phyloP scores from a whole-genome alignment of 2,888 invertebrate genomes.

The Pedicia rivosa region DNA sequence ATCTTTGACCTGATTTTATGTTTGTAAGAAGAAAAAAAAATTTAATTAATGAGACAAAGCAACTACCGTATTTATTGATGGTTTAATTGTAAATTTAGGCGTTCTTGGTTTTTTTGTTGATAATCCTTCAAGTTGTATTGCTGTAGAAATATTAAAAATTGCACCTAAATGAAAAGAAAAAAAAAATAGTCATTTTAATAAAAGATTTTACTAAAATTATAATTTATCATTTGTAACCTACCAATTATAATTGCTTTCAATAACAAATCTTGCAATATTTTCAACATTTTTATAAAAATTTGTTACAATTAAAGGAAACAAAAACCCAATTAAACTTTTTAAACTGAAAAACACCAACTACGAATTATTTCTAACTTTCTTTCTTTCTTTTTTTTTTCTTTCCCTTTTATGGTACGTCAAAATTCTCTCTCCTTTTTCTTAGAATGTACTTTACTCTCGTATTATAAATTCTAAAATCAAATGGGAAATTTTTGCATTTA shows the following conservation, averaged over 20 bases:
- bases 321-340: no score
- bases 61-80: constrained; percentile 23
- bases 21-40: neutral
- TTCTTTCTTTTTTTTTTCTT: neutral
- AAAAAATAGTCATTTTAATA: constrained; percentile 2
- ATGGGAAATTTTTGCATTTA: neutral
- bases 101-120: constrained; percentile 46
- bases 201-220: neutral
- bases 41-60: neutral
- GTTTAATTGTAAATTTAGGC: constrained; percentile 44
- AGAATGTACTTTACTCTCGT: no score
- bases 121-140: constrained; percentile 38
- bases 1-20: no score
- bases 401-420: constrained; percentile 2
- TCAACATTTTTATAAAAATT: neutral
- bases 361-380: neutral
- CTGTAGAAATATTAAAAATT: constrained; percentile 8
- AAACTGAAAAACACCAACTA: no score
- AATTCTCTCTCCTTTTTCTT: no score
- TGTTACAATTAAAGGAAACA: neutral
- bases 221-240: neutral
- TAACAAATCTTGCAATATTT: neutral
- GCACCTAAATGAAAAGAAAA: neutral
- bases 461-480: neutral
- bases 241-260: neutral